phyloP scores from a whole-genome alignment of 2,113 vertebrate species.

The Tyto alba region DNA sequence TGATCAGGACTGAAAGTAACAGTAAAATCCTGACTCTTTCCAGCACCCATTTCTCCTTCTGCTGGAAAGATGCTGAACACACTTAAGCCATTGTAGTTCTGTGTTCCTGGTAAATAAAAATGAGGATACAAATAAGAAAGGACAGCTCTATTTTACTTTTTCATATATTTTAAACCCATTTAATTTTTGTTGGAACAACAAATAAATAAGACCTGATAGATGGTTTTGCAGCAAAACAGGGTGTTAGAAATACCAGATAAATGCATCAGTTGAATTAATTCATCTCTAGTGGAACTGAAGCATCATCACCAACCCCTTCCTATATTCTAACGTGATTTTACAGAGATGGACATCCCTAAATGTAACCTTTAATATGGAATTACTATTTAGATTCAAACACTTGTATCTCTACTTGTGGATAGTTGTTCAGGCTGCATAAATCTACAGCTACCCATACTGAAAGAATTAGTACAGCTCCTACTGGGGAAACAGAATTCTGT shows the following conservation, averaged over 20 bases:
- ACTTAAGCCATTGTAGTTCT: slow-evolving; percentile 81
- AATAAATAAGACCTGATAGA: not conserved
- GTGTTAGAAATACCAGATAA: not conserved
- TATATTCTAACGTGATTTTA: not conserved
- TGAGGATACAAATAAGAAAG: not conserved
- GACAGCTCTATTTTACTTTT: not conserved
- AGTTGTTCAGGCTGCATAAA: not conserved
- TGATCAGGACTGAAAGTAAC: slow-evolving; percentile 91
- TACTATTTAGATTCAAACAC: not conserved
- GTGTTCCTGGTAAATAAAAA: slow-evolving; percentile 73
- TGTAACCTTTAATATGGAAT: not conserved
- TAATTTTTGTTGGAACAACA: not conserved
- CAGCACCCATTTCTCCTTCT: slow-evolving; percentile 76
- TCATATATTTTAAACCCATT: not conserved
- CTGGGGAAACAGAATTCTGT: not conserved
- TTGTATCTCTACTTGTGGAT: not conserved
- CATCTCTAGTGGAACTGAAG: not conserved
- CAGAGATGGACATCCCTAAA: not conserved
- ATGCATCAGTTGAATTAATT: not conserved
- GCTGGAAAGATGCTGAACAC: slow-evolving; percentile 81
- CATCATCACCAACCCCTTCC: not conserved
- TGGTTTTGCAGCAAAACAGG: not conserved
- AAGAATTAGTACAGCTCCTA: not conserved
- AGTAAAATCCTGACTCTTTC: slow-evolving; percentile 72
- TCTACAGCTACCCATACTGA: not conserved